Evolutionary conservation across 2,797 vertebrate genomes (phyloP), one percentile per base, ranked within the genome.

Genomic region (Sylvia borin): DNA sequence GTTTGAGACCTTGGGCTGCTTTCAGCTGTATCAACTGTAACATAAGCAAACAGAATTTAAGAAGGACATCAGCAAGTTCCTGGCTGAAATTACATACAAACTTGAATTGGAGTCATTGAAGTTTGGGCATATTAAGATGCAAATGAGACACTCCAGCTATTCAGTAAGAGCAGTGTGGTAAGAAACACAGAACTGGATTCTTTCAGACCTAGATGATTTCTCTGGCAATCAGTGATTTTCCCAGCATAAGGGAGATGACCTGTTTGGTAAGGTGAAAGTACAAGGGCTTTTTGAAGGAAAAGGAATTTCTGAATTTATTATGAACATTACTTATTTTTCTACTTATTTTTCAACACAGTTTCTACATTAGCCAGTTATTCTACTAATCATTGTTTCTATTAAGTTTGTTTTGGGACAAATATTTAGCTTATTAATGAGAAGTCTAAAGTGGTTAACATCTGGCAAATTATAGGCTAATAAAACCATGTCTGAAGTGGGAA

Each of bases 41-140:
- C 19, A 31, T 65, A 91, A 95, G 84, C 57, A 87, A 92, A 70
- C 64, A 83, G 58, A 68, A 31, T 77, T 91, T 87, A 76, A 71
- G 60, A 43, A 91, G 48, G 80, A 57, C 60, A 87, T 92, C 34
- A 65, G 36, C 43, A 64, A 93, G 53, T 90, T 92, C 22, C 72
- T 96, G 85, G 70, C 65, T 92, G 72, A 92, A 85, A 65, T 83
- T 72, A 72, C 36, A 42, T 77, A 67, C n/a, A 81, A 75, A 82
- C 65, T 89, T 92, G 53, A 79, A 70, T 40, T 72, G 72, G 65
- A 78, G 62, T 87, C 11, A 34, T 42, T 92, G 72, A 89, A 51
- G n/a, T 76, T 81, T 47, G 36, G 40, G 7, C 0, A 0, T 68
- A 80, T 85, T 81, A 89, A 93, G 96, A 94, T 92, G 78, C 62